A percentile compares a stretch with the other conserved stretches of the same genome.
Evolutionary conservation across 2,888 invertebrate genomes (phyloP).

Genomic region (Mythimna ferrago): DNA sequence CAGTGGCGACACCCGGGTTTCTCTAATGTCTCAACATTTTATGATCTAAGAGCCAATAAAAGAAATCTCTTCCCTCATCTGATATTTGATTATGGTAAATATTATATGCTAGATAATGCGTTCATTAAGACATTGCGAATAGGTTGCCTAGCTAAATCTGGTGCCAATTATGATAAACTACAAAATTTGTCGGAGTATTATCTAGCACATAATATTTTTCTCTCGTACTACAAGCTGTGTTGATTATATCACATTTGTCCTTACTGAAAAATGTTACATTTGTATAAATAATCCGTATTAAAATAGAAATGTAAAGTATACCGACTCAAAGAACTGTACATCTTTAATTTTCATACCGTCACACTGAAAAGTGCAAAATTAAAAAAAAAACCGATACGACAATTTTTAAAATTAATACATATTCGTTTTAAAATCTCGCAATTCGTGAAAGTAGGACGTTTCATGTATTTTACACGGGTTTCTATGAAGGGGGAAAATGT

Average conservation of each 20-base stretch:
- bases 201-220: too few species aligned
- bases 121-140: too few species aligned
- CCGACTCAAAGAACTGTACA: not conserved
- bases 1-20: too few species aligned
- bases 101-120: too few species aligned
- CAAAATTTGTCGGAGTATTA: too few species aligned
- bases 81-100: too few species aligned
- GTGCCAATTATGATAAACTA: too few species aligned
- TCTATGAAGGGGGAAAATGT: constrained; percentile 1
- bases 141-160: too few species aligned
- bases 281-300: not conserved
- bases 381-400: constrained; percentile 18
- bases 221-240: not conserved
- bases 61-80: too few species aligned
- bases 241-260: not conserved
- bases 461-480: constrained; percentile 37
- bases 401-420: constrained; percentile 25
- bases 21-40: too few species aligned
- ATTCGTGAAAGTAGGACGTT: constrained; percentile 20
- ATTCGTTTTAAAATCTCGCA: constrained; percentile 36
- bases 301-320: constrained; percentile 1
- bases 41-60: too few species aligned
- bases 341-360: not conserved
- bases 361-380: constrained; percentile 14
- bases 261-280: not conserved